These are phyloP conservation scores for Cossypha dichroa DNA, from an alignment of 2,797 vertebrate genomes.

Conservation along the genomic window DNA sequence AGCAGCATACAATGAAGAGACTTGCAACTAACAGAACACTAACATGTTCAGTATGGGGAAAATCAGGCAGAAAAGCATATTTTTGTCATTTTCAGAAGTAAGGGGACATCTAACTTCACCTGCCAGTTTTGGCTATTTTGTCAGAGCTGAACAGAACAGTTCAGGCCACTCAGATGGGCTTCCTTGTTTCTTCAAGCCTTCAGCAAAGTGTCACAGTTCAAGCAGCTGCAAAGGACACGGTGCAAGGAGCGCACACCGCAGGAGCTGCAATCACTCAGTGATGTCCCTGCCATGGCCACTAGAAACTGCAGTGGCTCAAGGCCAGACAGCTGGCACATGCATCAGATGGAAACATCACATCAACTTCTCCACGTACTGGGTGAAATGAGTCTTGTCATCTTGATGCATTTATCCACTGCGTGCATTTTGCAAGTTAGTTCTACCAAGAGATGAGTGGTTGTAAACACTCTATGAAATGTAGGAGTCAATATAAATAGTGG, in stretches of 20 bases:
- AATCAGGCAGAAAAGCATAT: not conserved
- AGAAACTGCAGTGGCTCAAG: not conserved
- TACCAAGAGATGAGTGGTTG: not conserved
- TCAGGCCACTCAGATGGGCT: not conserved
- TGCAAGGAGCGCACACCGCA: rapidly evolving
- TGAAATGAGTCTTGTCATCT: not conserved
- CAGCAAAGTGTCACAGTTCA: not conserved
- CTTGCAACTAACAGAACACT: not conserved
- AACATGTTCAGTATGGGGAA: not conserved
- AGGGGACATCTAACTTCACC: not conserved
- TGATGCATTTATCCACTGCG: not conserved
- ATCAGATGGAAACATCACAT: not conserved
- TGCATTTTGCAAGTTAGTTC: not conserved
- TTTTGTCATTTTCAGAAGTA: not conserved
- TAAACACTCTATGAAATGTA: not conserved
- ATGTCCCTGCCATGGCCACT: not conserved
- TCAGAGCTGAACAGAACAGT: not conserved
- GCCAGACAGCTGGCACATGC: not conserved
- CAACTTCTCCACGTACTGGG: not conserved
- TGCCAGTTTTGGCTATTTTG: not conserved
- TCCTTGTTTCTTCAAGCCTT: not conserved
- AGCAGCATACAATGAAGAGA: not conserved
- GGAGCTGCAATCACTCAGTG: not conserved
- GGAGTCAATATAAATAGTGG: not conserved
- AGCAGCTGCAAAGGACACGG: not conserved